Percentiles rank a stretch among this genome's conserved stretches.
Conservation (phyloP, 2,888 invertebrate species). For the Diadegma fenestrale region DNA sequence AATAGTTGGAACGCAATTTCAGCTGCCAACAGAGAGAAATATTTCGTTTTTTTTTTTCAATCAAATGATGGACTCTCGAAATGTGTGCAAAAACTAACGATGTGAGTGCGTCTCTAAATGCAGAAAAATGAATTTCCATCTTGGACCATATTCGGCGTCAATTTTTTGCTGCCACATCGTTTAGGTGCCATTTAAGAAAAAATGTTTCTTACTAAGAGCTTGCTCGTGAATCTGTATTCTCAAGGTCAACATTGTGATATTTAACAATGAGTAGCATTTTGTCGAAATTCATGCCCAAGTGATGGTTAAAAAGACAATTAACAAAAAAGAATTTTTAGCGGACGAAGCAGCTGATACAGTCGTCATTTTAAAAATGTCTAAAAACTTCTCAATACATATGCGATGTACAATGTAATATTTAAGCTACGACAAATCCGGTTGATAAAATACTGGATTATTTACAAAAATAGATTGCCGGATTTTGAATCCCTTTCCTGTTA, state of each 20-base stretch:
- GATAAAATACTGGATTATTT: slow-evolving; percentile 52
- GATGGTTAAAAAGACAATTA: slow-evolving; percentile 2
- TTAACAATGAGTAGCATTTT: slow-evolving; percentile 34
- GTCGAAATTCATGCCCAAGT: slow-evolving; percentile 25
- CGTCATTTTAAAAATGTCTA: slow-evolving; percentile 53
- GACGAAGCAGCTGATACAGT: slow-evolving; percentile 42
- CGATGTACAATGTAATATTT: slow-evolving; percentile 68
- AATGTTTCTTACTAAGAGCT: slow-evolving; percentile 15
- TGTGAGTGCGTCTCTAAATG: neutral
- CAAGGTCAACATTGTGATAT: slow-evolving; percentile 55
- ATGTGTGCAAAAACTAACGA: neutral
- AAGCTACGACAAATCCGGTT: slow-evolving; percentile 56
- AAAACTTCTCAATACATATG: slow-evolving; percentile 52
- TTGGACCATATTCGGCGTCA: too few relatives aligned
- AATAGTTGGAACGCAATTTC: slow-evolving; percentile 40
- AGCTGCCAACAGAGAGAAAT: slow-evolving; percentile 40
- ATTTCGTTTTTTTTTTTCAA: slow-evolving; percentile 13
- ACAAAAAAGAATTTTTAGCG: neutral
- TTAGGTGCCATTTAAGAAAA: neutral
- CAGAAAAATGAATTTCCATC: neutral
- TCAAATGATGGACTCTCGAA: neutral
- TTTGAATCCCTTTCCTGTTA: slow-evolving; percentile 78
- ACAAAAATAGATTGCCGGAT: slow-evolving; percentile 65
- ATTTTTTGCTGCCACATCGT: neutral
- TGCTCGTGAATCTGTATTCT: slow-evolving; percentile 50